phyloP scores from a whole-genome alignment of 1,140 invertebrate species.

The Arion vulgaris region DNA sequence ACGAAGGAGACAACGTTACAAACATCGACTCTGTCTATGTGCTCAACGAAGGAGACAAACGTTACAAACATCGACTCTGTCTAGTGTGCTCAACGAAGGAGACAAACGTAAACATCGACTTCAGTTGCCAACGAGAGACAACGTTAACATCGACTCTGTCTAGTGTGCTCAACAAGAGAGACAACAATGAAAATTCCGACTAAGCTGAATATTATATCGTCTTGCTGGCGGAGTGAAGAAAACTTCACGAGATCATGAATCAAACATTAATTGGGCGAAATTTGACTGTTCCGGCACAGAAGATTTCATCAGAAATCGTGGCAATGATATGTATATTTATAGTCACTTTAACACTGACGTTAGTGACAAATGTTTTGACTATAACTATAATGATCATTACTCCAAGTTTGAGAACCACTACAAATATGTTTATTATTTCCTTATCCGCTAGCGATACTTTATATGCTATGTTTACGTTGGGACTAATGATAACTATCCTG shows the following conservation, averaged over 20 bases:
- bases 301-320: not conserved
- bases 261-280: not conserved
- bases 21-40: too few relatives aligned
- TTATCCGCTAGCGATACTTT: conserved; percentile 5
- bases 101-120: too few relatives aligned
- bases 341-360: not conserved
- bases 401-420: not conserved
- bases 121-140: too few relatives aligned
- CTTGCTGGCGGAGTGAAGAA: not conserved
- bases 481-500: not conserved
- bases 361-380: not conserved
- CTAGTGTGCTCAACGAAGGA: too few relatives aligned
- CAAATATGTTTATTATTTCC: not conserved
- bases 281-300: not conserved
- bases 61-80: too few relatives aligned
- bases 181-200: too few relatives aligned
- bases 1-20: too few relatives aligned
- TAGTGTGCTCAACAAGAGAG: too few relatives aligned
- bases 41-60: too few relatives aligned
- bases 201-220: too few relatives aligned
- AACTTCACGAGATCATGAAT: not conserved
- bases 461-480: not conserved
- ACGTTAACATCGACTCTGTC: too few relatives aligned
- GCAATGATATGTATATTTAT: not conserved
- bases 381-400: not conserved